Conservation (phyloP, 1,140 invertebrate genomes). For the Anoplolepis gracilipes region DNA sequence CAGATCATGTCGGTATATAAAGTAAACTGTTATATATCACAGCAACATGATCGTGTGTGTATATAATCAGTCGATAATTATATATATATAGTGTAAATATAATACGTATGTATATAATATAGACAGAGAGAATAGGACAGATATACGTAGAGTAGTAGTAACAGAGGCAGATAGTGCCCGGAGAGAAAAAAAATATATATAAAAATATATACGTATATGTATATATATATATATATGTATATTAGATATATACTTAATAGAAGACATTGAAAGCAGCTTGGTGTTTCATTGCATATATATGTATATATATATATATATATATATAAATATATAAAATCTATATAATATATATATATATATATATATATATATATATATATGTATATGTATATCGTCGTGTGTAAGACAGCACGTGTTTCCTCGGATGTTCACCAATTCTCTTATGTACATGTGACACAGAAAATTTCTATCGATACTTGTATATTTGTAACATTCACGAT, state of each 20-base stretch:
- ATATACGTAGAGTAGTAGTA: conserved; percentile 79
- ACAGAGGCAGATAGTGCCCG: conserved; percentile 82
- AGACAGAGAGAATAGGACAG: conserved; percentile 81
- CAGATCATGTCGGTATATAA: conserved; percentile 80
- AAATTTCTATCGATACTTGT: conserved; percentile 34
- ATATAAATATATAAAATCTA: background rate
- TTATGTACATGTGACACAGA: conserved; percentile 30
- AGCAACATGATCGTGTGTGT: conserved; percentile 77
- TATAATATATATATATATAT: conserved; percentile 43
- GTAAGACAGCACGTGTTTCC: conserved; percentile 74
- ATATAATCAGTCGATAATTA: conserved; percentile 71
- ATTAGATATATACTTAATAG: conserved; percentile 81
- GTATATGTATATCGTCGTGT: conserved; percentile 72
- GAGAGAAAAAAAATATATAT: conserved; percentile 77
- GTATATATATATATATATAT: conserved; percentile 61
- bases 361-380: conserved; percentile 63
- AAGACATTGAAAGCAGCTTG: conserved; percentile 85
- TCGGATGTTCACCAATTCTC: conserved; percentile 36
- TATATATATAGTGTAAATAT: conserved; percentile 74
- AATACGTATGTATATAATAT: conserved; percentile 76
- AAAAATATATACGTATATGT: conserved; percentile 68
- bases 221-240: conserved; percentile 70
- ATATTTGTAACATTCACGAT: conserved; percentile 31
- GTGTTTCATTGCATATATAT: conserved; percentile 81
- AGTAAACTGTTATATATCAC: conserved; percentile 70